Percentiles rank a stretch among this genome's conserved stretches.
Evolutionary conservation across 2,888 invertebrate species (phyloP).

Genomic region (Pyrocoelia pectoralis): DNA sequence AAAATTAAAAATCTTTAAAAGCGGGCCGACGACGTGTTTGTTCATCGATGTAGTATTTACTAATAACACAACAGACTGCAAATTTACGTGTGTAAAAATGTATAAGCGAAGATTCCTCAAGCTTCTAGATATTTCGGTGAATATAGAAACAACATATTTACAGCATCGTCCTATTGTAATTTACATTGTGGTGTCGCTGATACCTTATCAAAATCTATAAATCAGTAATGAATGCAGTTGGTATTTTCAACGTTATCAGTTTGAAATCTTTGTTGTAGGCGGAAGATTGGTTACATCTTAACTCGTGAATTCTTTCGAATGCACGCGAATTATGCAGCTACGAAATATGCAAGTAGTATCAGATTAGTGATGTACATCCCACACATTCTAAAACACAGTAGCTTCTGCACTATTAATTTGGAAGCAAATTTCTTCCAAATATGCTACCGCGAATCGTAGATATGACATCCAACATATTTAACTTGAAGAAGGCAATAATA

Average conservation of each 20-base stretch:
- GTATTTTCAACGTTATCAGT: conserved; percentile 47
- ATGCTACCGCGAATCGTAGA: no score
- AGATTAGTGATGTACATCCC: not conserved
- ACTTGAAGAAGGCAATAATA: no score
- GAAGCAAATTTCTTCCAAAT: no score
- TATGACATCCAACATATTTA: no score
- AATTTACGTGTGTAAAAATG: conserved; percentile 46
- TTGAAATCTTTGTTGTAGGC: conserved; percentile 49
- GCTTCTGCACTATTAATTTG: no score
- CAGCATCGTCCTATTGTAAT: conserved; percentile 57
- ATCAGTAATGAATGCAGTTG: conserved; percentile 55
- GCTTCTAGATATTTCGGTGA: conserved; percentile 36
- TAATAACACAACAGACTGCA: conserved; percentile 48
- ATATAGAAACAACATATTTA: conserved; percentile 54
- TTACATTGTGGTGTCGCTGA: conserved; percentile 60
- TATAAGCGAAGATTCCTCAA: conserved; percentile 32
- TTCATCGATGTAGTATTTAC: conserved; percentile 45
- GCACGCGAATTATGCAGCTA: conserved; percentile 42
- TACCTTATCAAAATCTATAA: conserved; percentile 59
- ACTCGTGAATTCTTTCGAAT: conserved; percentile 47
- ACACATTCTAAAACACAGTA: no score
- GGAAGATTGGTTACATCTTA: conserved; percentile 55
- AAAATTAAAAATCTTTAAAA: conserved; percentile 19
- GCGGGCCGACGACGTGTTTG: conserved; percentile 40
- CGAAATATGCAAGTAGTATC: conserved; percentile 47